phyloP scores from a whole-genome alignment of 2,113 vertebrate species.

The Colaptes auratus region DNA sequence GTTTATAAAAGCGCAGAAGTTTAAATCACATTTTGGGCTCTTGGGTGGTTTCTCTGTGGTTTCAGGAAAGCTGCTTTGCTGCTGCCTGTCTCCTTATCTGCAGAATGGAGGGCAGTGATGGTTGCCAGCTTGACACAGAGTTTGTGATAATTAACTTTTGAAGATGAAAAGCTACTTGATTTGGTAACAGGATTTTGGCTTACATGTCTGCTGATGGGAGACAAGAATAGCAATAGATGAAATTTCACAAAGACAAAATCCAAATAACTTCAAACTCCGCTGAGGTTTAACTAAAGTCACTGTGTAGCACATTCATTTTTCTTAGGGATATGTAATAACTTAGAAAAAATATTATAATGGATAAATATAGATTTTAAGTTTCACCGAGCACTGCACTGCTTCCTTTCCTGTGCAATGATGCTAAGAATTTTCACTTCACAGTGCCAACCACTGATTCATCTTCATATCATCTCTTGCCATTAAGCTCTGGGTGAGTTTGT shows the following conservation, averaged over 20 bases:
- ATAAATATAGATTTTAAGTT: conserved; percentile 37
- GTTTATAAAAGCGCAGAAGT: neutral
- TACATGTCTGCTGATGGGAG: neutral
- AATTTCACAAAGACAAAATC: conserved; percentile 7
- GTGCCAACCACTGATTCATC: neutral
- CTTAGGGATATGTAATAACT: conserved; percentile 5
- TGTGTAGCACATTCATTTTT: conserved; percentile 5
- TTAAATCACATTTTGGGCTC: neutral
- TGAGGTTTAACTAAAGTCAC: conserved; percentile 14
- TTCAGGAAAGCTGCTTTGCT: conserved; percentile 26
- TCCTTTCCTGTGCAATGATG: neutral
- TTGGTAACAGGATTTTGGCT: conserved; percentile 21
- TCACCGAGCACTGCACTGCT: neutral
- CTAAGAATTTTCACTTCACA: conserved; percentile 19
- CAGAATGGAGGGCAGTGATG: neutral
- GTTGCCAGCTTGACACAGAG: neutral
- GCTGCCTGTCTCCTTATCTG: neutral
- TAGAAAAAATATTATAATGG: conserved; percentile 22
- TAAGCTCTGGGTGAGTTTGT: neutral
- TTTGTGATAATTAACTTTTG: conserved; percentile 20
- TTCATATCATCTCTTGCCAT: neutral
- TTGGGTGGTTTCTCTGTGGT: neutral
- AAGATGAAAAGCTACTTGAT: conserved; percentile 30
- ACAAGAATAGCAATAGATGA: neutral
- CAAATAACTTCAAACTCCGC: neutral